Conservation (phyloP, 2,888 invertebrate genomes). For the Trissoscelio sp. region DNA sequence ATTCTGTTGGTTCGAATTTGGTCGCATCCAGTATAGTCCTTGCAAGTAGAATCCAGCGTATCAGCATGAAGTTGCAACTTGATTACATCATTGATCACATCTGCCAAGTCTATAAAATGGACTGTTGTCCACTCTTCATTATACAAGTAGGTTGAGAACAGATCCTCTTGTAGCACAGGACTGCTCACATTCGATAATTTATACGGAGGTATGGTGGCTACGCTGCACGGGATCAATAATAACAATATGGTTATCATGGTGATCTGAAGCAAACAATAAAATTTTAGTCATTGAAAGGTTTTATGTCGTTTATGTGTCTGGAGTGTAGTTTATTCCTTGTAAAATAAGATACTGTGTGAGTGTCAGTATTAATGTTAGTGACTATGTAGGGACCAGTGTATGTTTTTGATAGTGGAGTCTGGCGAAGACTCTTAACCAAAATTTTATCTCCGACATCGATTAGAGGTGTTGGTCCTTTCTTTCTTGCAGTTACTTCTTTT, state of each 20-base stretch:
- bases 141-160: conserved; percentile 5
- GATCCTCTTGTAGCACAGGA: conserved; percentile 4
- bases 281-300: conserved; percentile 9
- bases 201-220: background rate
- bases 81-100: background rate
- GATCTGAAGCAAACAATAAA: conserved; percentile 1
- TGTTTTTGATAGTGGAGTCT: conserved; percentile 6
- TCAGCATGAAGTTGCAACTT: background rate
- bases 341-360: conserved; percentile 15
- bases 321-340: conserved; percentile 3
- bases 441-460: conserved; percentile 14
- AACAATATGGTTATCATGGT: background rate
- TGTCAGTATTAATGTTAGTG: conserved; percentile 6
- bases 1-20: background rate
- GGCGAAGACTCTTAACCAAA: conserved; percentile 1
- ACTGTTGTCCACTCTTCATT: conserved; percentile 25
- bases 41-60: background rate
- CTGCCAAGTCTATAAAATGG: conserved; percentile 4
- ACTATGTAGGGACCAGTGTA: conserved; percentile 13
- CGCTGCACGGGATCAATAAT: background rate
- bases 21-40: background rate
- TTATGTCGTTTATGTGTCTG: conserved; percentile 11
- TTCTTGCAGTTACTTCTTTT: conserved; percentile 8
- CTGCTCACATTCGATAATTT: background rate
- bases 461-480: conserved; percentile 25